Percentiles rank a stretch among this genome's conserved stretches.
Evolutionary conservation across 1,140 invertebrate species (phyloP).

Genomic region (Catajapyx aquilonaris): DNA sequence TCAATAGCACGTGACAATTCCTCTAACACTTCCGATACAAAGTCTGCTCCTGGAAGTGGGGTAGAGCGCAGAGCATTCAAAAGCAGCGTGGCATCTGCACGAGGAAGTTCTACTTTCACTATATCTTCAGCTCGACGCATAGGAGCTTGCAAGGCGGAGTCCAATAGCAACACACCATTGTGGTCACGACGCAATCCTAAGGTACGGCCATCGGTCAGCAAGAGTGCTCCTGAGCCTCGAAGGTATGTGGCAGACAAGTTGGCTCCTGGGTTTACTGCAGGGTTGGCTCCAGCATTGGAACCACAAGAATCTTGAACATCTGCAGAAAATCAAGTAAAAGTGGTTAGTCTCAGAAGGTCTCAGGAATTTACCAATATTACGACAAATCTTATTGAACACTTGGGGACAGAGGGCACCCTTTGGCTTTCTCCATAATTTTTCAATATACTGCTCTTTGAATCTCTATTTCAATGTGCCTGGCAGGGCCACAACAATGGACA

Average conservation of each 20-base stretch:
- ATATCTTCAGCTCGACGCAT: conserved; percentile 44
- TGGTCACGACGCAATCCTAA: conserved; percentile 69
- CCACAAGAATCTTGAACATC: too few relatives aligned
- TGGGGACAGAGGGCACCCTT: too few relatives aligned
- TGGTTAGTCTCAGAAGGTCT: too few relatives aligned
- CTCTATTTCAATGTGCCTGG: too few relatives aligned
- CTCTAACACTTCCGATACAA: conserved; percentile 48
- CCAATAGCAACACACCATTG: conserved; percentile 67
- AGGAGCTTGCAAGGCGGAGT: conserved; percentile 65
- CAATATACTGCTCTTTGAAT: too few relatives aligned
- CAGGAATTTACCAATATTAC: too few relatives aligned
- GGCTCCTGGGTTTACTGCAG: too few relatives aligned
- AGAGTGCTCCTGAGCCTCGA: conserved; percentile 51
- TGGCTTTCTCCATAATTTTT: too few relatives aligned
- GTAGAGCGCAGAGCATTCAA: conserved; percentile 50
- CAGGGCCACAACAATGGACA: too few relatives aligned
- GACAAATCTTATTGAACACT: too few relatives aligned
- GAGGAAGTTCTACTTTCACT: conserved; percentile 58
- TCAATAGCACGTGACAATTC: conserved; percentile 54
- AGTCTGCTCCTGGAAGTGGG: conserved; percentile 48
- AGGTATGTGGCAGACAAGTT: conserved; percentile 62
- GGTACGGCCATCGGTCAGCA: conserved; percentile 56
- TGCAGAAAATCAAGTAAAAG: too few relatives aligned
- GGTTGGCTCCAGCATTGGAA: too few relatives aligned
- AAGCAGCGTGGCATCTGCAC: conserved; percentile 64